Conservation (phyloP, 2,113 vertebrate species). For the Pangasianodon hypophthalmus region DNA sequence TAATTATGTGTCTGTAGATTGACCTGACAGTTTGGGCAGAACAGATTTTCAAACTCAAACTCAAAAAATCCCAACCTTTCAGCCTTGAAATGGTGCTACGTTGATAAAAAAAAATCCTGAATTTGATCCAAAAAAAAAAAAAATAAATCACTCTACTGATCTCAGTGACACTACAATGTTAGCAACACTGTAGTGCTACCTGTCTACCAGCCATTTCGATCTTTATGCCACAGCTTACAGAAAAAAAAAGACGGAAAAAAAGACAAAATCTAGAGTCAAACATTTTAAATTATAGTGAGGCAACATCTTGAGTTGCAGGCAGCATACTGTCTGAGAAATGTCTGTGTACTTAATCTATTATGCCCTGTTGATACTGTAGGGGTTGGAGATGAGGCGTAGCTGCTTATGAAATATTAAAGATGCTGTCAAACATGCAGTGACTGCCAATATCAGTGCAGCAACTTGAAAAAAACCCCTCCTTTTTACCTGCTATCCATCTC, state of each 20-base stretch:
- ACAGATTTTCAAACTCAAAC: not conserved
- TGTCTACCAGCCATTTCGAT: not conserved
- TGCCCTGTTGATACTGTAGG: constrained; percentile 20
- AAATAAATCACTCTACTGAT: too few relatives aligned
- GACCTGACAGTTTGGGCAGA: not conserved
- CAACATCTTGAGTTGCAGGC: constrained; percentile 13
- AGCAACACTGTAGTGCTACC: not conserved
- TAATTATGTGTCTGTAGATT: not conserved
- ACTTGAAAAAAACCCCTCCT: not conserved
- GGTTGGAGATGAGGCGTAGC: constrained; percentile 17
- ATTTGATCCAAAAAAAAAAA: not conserved
- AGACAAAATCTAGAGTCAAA: not conserved
- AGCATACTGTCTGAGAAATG: not conserved
- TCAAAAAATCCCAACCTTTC: not conserved
- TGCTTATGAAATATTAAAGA: constrained; percentile 55
- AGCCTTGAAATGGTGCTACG: not conserved
- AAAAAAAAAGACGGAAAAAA: not conserved
- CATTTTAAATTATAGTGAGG: not conserved
- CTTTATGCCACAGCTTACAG: not conserved
- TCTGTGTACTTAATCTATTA: constrained; percentile 41
- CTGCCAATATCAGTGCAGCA: constrained; percentile 10
- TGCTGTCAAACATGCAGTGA: constrained; percentile 34
- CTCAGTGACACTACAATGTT: not conserved
- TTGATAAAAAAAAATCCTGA: not conserved
- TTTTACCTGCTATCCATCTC: not conserved